Evolutionary conservation across 2,888 invertebrate species (phyloP), one percentile per base, ranked within the genome.

Genomic region (Kryphioiulus occultus): DNA sequence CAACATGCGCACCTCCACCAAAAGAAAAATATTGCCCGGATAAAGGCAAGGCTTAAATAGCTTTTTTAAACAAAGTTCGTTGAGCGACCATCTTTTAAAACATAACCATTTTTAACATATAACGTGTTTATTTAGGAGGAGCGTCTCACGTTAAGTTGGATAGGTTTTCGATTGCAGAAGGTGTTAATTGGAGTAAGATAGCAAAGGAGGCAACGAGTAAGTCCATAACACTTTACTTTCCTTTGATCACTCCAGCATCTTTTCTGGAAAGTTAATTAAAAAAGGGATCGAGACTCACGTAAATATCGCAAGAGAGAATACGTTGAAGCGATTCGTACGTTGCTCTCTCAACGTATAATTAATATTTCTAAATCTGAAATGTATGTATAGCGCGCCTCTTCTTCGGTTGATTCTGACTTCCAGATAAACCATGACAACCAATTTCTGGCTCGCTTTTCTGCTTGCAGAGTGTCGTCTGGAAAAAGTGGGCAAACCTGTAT

Each of bases 401-500:
- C 9, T 12, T 44, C 12, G 44, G 9, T 44, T 44, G 9, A 44
- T 44, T 44, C 9, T 44, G 15, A 1, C 44, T 44, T 35, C 3
- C 35, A 35, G 35, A 35, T 7, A 35, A 35, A 7, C 7, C 35
- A 2, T 4, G 35, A 4, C 7, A 9, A 32, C 35, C 26, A 19
- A 30, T 22, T 86, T 82, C 2, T 19, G 10, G 1, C 9, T 19
- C 1, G 9, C n/a, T 22, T 78, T 19, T 78, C 1, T 26, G 30
- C n/a, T 90, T 92, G 26, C 92, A 96, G 98, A 96, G 92, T 98
- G 98, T 91, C 94, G 96, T 89, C 93, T 98, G 19, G 97, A 97
- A 91, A 96, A 96, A 0, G 96, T 99, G 85, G 98, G 98, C 0
- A 98, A 98, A 91, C 98, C 98, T 0, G 96, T 98, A 0, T 97